phyloP scores from a whole-genome alignment of 2,113 vertebrate genomes.

The Catharus minimus region DNA sequence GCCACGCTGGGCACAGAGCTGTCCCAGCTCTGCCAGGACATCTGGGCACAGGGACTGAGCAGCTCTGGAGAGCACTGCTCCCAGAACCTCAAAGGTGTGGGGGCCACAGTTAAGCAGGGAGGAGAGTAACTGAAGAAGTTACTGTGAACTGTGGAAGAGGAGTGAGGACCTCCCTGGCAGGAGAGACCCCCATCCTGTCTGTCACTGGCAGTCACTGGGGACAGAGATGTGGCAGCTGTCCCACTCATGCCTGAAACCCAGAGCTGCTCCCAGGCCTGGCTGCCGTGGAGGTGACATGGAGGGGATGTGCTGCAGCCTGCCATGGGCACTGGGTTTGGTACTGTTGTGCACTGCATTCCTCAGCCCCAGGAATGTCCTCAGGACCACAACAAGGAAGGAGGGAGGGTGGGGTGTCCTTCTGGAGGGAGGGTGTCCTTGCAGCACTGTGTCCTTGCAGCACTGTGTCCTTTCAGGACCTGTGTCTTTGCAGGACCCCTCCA shows the following conservation, averaged over 20 bases:
- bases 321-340: neutral
- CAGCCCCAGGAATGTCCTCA: rapidly evolving
- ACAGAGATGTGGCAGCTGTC: neutral
- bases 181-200: neutral
- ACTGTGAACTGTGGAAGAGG: neutral
- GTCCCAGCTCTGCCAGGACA: neutral
- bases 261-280: neutral
- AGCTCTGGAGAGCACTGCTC: rapidly evolving
- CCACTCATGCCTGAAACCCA: neutral
- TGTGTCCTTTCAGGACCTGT: rapidly evolving
- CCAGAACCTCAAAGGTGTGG: neutral
- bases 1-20: rapidly evolving
- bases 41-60: neutral
- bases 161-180: neutral
- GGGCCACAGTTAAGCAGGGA: neutral
- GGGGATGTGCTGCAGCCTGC: rapidly evolving
- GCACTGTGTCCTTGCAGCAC: neutral
- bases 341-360: neutral
- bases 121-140: too few species aligned
- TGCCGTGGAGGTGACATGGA: rapidly evolving
- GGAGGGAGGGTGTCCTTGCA: neutral
- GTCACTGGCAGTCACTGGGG: neutral
- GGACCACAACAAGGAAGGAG: rapidly evolving
- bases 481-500: neutral
- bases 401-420: neutral